Evolutionary conservation across 2,113 vertebrate species (phyloP).

Genomic region (Mesembrinibis cayennensis): DNA sequence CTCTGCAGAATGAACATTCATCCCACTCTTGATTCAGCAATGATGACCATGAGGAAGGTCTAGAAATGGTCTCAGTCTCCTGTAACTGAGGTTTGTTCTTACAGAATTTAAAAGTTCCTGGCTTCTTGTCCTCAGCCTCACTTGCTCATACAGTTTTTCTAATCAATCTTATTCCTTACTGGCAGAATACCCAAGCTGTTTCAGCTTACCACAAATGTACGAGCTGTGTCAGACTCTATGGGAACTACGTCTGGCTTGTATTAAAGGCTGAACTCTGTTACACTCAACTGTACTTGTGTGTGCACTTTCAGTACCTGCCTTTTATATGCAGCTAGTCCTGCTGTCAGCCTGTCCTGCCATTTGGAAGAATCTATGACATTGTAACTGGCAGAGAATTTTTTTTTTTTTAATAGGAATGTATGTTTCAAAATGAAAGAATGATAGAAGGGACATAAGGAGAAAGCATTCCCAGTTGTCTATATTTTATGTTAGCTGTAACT

Average conservation of each 20-base stretch:
- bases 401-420: neutral
- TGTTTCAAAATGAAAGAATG: neutral
- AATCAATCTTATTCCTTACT: neutral
- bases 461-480: neutral
- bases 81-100: neutral
- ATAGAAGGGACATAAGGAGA: neutral
- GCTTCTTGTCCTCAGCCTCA: neutral
- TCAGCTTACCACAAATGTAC: neutral
- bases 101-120: neutral
- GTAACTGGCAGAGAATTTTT: neutral
- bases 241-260: neutral
- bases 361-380: neutral
- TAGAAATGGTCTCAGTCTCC: neutral
- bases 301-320: neutral
- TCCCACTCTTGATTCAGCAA: neutral
- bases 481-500: neutral
- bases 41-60: neutral
- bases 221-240: neutral
- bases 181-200: neutral
- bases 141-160: neutral
- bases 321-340: neutral
- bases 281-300: neutral
- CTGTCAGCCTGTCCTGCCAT: neutral
- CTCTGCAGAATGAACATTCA: neutral
- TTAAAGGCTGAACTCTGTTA: neutral